These are phyloP conservation scores for Myopa testacea DNA, from an alignment of 2,888 invertebrate species.

Conservation along the genomic window DNA sequence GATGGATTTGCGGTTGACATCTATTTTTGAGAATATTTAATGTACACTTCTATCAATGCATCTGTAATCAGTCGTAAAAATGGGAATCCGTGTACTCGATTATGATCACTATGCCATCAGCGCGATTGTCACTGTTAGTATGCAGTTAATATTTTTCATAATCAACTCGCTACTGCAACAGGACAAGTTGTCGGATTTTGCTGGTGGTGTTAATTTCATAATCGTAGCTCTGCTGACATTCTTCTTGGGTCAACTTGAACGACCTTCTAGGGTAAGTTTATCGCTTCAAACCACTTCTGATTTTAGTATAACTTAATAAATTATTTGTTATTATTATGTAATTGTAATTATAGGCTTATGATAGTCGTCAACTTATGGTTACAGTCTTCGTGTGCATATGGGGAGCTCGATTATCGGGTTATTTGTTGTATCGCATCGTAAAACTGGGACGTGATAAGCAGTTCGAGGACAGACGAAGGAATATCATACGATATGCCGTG, in stretches of 20 bases:
- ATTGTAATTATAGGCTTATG: conserved; percentile 74
- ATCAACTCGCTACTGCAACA: conserved; percentile 87
- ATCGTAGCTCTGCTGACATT: conserved; percentile 89
- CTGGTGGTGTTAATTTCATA: conserved; percentile 93
- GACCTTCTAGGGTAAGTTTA: conserved; percentile 71
- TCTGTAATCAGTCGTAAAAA: conserved; percentile 45
- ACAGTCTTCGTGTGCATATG: conserved; percentile 89
- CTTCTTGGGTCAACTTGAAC: conserved; percentile 84
- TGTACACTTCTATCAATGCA: not conserved
- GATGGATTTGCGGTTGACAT: no score
- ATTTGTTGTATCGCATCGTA: conserved; percentile 88
- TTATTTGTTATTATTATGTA: conserved; percentile 1
- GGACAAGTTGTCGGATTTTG: conserved; percentile 93
- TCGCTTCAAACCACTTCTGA: not conserved
- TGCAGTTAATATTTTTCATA: conserved; percentile 90
- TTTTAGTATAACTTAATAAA: not conserved
- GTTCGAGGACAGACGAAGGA: conserved; percentile 89
- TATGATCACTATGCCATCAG: conserved; percentile 88
- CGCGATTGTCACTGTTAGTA: conserved; percentile 84
- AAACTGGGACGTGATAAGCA: conserved; percentile 92
- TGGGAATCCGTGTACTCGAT: conserved; percentile 74
- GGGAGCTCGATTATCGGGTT: conserved; percentile 88
- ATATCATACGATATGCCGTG: conserved; percentile 88
- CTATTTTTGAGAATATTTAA: no score
- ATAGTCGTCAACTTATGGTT: conserved; percentile 90